Conservation (phyloP, 2,797 vertebrate species). For the Melanotaenia nigrans region DNA sequence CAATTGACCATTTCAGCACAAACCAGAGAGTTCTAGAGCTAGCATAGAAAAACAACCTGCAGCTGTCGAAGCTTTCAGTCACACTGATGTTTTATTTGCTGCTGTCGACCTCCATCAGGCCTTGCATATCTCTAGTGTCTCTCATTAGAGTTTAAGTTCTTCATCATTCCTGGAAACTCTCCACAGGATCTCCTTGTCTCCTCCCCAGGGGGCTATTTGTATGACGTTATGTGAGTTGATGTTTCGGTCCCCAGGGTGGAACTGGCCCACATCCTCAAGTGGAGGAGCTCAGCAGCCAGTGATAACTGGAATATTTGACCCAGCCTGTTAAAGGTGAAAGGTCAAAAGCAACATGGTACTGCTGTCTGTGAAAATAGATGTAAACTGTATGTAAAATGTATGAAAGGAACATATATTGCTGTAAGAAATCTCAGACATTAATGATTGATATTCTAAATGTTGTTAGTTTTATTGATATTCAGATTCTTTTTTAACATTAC, state of each 20-base stretch:
- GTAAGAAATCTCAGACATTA: conserved; percentile 69
- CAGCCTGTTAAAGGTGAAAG: conserved; percentile 34
- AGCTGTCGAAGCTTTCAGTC: conserved; percentile 24
- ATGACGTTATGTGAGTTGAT: conserved; percentile 63
- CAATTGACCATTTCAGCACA: conserved; percentile 53
- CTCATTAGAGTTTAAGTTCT: conserved; percentile 43
- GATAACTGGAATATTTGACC: conserved; percentile 64
- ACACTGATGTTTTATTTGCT: conserved; percentile 25
- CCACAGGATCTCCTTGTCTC: conserved; percentile 48
- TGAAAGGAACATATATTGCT: conserved; percentile 76
- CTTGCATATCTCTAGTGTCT: conserved; percentile 31
- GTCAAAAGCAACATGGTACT: conserved; percentile 60
- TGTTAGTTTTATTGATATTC: conserved; percentile 79
- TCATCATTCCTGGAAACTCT: conserved; percentile 39
- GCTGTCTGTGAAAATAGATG: conserved; percentile 70
- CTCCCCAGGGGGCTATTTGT: conserved; percentile 55
- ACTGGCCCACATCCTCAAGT: conserved; percentile 40
- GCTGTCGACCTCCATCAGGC: conserved; percentile 33
- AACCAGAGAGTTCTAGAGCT: conserved; percentile 49
- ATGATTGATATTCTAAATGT: conserved; percentile 80
- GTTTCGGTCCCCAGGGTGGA: conserved; percentile 62
- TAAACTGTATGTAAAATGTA: conserved; percentile 76
- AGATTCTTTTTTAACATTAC: conserved; percentile 78
- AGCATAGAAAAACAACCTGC: conserved; percentile 12
- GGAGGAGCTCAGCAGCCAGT: conserved; percentile 58